A percentile compares a stretch with the other conserved stretches of the same genome.
Conservation (phyloP, 2,888 invertebrate species). For the Rotaria magnacalcarata region DNA sequence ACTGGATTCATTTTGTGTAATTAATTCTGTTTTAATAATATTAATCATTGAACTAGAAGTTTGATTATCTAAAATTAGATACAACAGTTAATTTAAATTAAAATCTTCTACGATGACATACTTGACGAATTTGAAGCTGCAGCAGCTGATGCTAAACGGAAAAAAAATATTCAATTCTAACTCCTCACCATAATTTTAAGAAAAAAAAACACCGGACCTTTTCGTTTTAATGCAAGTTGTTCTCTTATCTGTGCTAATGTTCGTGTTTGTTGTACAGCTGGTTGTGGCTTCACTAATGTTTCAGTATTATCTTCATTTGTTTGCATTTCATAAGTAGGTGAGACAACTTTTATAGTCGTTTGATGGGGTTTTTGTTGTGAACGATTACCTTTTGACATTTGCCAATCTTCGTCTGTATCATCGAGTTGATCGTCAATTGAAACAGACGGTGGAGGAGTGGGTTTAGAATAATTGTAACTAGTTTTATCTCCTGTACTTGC, state of each 20-base stretch:
- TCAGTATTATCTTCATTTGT: neutral
- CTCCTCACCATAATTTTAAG: too few relatives aligned
- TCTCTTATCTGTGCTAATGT: conserved; percentile 30
- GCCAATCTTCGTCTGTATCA: neutral
- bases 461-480: neutral
- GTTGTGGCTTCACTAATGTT: neutral
- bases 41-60: neutral
- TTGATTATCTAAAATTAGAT: neutral
- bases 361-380: neutral
- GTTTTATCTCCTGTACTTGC: neutral
- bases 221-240: conserved; percentile 34
- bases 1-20: neutral
- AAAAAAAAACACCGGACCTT: neutral
- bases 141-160: neutral
- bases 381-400: neutral
- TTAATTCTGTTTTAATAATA: neutral
- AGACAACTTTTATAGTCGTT: neutral
- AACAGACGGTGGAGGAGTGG: neutral
- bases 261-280: conserved; percentile 5
- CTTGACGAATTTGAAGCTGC: neutral
- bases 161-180: too few relatives aligned
- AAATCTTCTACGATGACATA: neutral
- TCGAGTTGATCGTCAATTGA: neutral
- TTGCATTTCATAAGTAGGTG: conserved; percentile 21
- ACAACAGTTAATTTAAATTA: neutral